Conservation (phyloP, 2,113 vertebrate genomes). For the Cricetomys ansorgei region DNA sequence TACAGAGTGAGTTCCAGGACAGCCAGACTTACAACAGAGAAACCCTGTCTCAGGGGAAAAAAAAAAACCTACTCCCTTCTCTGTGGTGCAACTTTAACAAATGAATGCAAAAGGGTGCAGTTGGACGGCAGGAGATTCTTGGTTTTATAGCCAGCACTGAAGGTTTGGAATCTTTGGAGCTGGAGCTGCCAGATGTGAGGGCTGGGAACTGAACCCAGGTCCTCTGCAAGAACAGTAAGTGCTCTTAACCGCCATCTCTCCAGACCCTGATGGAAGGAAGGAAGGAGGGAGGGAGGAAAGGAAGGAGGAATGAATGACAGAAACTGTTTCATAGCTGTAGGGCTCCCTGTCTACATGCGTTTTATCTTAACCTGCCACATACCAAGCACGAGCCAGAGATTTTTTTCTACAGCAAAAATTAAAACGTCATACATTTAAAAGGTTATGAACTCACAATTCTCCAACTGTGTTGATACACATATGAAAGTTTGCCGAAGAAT, state of each 20-base stretch:
- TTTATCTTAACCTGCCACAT: conserved; percentile 46
- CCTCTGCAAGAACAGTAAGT: neutral
- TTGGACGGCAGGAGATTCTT: neutral
- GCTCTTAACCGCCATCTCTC: neutral
- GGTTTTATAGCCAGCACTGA: neutral
- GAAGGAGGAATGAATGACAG: too few relatives aligned
- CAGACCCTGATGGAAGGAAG: neutral
- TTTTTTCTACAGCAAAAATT: neutral
- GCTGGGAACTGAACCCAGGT: neutral
- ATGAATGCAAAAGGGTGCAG: neutral
- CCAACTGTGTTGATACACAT: neutral
- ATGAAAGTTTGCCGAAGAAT: conserved; percentile 5
- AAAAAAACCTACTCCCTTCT: too few relatives aligned
- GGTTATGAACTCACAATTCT: conserved; percentile 21
- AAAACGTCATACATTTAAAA: neutral
- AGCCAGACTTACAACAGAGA: too few relatives aligned
- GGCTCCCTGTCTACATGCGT: conserved; percentile 46
- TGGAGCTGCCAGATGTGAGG: neutral
- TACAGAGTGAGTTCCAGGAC: too few relatives aligned
- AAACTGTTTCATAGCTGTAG: conserved; percentile 11
- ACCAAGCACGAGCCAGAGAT: neutral
- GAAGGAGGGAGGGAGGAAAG: too few relatives aligned
- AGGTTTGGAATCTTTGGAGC: neutral
- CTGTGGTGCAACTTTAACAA: neutral
- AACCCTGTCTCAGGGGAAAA: too few relatives aligned